These are phyloP conservation scores for Hafferia zeledoni DNA, from an alignment of 2,797 vertebrate species.

Conservation along the genomic window DNA sequence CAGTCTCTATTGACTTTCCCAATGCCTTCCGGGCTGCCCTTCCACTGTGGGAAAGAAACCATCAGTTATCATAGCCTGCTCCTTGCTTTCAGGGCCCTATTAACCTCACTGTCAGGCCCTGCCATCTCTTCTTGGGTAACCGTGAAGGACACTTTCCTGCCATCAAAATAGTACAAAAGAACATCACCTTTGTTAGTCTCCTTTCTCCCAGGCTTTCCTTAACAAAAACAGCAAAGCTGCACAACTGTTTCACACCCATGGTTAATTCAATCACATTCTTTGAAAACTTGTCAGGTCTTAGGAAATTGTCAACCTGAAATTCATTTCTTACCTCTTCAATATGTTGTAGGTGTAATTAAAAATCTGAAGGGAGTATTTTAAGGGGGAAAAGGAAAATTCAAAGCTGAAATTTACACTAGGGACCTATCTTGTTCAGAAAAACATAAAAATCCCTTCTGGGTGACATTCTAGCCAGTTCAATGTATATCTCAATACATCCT, in stretches of 20 bases:
- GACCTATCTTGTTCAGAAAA: neutral
- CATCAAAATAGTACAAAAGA: neutral
- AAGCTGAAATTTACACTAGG: neutral
- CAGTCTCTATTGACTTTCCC: neutral
- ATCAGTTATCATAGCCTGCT: constrained; percentile 42
- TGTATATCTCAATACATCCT: neutral
- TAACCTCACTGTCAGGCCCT: constrained; percentile 29
- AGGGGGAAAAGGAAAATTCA: neutral
- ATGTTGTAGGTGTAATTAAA: neutral
- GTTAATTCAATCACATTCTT: neutral
- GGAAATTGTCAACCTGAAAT: neutral
- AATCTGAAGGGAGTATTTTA: neutral
- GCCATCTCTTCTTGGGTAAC: constrained; percentile 47
- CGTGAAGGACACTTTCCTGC: constrained; percentile 33
- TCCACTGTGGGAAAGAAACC: constrained; percentile 23
- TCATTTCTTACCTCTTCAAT: neutral
- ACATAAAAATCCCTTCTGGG: neutral
- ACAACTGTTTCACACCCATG: neutral
- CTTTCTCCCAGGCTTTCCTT: neutral
- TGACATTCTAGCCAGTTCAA: neutral
- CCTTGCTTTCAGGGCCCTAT: neutral
- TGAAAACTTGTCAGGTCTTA: neutral
- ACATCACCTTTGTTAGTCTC: neutral
- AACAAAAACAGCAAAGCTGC: neutral
- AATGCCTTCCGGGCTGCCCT: neutral